Evolutionary conservation across 2,888 invertebrate genomes (phyloP), one percentile per base, ranked within the genome.

Genomic region (Cosmia trapezina): DNA sequence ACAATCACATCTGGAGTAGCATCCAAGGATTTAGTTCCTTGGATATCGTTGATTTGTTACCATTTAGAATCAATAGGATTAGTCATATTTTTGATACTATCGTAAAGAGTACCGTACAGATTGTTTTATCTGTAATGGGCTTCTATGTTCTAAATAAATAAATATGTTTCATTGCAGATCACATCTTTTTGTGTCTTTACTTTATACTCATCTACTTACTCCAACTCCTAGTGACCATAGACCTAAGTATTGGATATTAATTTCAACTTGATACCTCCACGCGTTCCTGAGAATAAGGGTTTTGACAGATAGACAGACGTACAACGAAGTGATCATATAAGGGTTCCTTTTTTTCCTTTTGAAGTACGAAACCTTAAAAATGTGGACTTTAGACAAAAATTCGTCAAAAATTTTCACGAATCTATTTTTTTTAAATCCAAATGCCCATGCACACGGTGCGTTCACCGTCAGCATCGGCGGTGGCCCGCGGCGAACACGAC

Each of bases 401-500:
- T 43, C 0, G 7, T 3, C 7, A 28, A 17, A 22, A 11, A 2
- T 7, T 17, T 41, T 47, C 54, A 54, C 28, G 8, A 17, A n/a
- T 14, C 4, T n/a, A 14, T 49, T 56, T 51, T 33, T n/a, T 59
- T 62, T n/a, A n/a, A 56, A 53, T 73, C 22, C 54, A 70, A 84
- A 65, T 66, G 70, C 59, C 54, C 68, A 64, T 75, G 71, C 64
- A 73, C 45, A 64, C 64, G 65, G 28, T 56, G 78, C 78, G 78
- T 62, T 70, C 75, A 80, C 74, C 78, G 71, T 71, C 78, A 78
- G 77, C 83, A 64, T 57, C 49, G 33, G 54, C 75, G 68, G 62
- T 70, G 67, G 90, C 92, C 92, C 84, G 86, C 76, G 91, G 93
- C 87, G 76, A 62, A 86, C 92, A 92, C 93, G 92, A 91, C 86